Evolutionary conservation across 53 echinoderm and acorn worm species (phyloP), one percentile per base, ranked within the genome.

Genomic region (Holothuria leucospilota): DNA sequence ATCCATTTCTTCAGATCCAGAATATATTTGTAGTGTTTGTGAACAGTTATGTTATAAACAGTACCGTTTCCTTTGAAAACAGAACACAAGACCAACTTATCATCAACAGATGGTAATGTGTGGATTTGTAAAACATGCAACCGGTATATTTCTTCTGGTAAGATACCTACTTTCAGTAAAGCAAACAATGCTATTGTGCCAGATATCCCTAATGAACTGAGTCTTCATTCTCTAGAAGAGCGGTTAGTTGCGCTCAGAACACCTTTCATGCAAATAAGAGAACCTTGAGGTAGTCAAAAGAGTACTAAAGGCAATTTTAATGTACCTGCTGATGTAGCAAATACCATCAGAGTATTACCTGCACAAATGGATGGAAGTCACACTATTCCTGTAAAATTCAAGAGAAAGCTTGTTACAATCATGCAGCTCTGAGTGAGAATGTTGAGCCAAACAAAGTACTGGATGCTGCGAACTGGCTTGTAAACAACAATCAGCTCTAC

Each of bases 391-490:
- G 71, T 85, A 25, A 85, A 86, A 71, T 71, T 67, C 66, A 61
- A 86, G 67, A 86, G 73, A 71, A 71, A 38, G 72, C 73, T 86
- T 29, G 30, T 23, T 73, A 58, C 29, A 58, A 86, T 40, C 72
- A 71, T 51, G 24, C 71, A 59, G 60, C 73, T 18, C 28, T 56
- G 40, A 59, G 72, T 56, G 24, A 86, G 59, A 88, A 88, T 88
- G 40, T 88, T 12, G 59, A 84, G 67, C 88, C 88, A 71, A 24
- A 56, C 1, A 83, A 83, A 41, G 83, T 84, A 39, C 42, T 89
- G 18, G 74, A 70, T 13, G 89, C 89, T n/a, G 62, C 89, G 20
- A 84, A 84, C 59, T 82, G 68, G 51, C 84, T 89, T 13, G 26
- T 89, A 63, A 28, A 51, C 8, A 62, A 78, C n/a, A 72, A 28